Conservation (phyloP, 1,140 invertebrate species). For the Bombus ignitus region DNA sequence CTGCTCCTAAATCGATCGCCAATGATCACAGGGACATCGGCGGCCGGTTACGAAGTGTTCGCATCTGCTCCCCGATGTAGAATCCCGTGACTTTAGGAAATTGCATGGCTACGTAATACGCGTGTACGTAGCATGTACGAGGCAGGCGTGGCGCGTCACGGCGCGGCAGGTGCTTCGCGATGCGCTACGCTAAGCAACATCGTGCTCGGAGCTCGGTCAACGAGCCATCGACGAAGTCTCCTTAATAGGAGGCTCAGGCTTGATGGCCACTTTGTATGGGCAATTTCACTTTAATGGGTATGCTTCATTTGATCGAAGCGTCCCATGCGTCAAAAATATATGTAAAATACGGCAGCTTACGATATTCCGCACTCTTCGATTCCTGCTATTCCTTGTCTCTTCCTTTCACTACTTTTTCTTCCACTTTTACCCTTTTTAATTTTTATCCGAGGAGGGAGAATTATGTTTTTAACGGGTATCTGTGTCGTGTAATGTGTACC, state of each 20-base stretch:
- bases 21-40: background rate
- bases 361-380: background rate
- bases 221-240: conserved; percentile 62
- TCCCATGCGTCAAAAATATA: conserved; percentile 17
- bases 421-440: background rate
- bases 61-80: conserved; percentile 10
- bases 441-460: background rate
- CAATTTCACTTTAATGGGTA: conserved; percentile 73
- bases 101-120: conserved; percentile 31
- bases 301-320: conserved; percentile 61
- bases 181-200: conserved; percentile 62
- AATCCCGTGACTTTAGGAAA: conserved; percentile 53
- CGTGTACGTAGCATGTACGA: conserved; percentile 16
- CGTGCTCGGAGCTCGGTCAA: conserved; percentile 38
- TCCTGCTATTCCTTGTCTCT: background rate
- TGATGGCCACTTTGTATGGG: conserved; percentile 73
- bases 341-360: conserved; percentile 15
- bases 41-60: background rate
- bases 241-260: conserved; percentile 67
- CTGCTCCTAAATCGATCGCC: conserved; percentile 18
- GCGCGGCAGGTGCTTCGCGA: conserved; percentile 63
- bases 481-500: background rate
- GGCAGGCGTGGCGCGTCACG: conserved; percentile 57
- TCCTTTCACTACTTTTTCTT: background rate
- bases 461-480: background rate